Evolutionary conservation across 2,888 invertebrate genomes (phyloP).

Genomic region (Drosophila mimetica): DNA sequence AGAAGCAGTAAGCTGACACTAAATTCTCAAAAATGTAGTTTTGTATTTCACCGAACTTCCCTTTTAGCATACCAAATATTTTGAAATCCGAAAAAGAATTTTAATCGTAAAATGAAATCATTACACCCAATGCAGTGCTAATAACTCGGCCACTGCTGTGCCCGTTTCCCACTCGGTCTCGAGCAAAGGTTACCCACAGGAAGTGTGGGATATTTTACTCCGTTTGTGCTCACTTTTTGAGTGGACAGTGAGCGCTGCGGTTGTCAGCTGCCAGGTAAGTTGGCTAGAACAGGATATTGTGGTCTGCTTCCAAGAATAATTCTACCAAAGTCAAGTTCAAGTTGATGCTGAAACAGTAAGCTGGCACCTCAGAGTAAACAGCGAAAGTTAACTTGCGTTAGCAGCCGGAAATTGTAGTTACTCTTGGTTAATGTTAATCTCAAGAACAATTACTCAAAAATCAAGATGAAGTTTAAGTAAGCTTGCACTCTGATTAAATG

Average conservation of each 20-base stretch:
- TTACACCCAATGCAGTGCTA: not conserved
- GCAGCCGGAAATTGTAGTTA: not conserved
- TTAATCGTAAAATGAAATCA: not conserved
- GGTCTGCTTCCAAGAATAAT: conserved; percentile 3
- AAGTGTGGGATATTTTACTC: not conserved
- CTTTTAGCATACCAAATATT: too few species aligned
- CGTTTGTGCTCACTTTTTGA: conserved; percentile 10
- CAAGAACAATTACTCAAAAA: not conserved
- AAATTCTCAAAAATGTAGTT: too few species aligned
- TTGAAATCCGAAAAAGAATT: too few species aligned
- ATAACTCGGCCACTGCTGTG: not conserved
- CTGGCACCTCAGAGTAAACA: too few species aligned
- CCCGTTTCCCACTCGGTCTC: not conserved
- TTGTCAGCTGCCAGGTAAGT: conserved; percentile 28
- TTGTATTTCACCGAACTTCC: too few species aligned
- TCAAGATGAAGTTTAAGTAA: not conserved
- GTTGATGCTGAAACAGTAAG: not conserved
- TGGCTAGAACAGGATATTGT: conserved; percentile 22
- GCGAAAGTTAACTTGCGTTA: not conserved
- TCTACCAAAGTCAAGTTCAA: not conserved
- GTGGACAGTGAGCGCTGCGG: conserved; percentile 20
- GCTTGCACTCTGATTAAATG: not conserved
- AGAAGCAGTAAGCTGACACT: too few species aligned
- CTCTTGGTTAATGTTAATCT: conserved; percentile 3
- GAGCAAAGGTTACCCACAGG: conserved; percentile 5